Percentiles rank a stretch among this genome's conserved stretches.
Conservation (phyloP, 1,140 invertebrate species). For the Adoxophyes honmai region DNA sequence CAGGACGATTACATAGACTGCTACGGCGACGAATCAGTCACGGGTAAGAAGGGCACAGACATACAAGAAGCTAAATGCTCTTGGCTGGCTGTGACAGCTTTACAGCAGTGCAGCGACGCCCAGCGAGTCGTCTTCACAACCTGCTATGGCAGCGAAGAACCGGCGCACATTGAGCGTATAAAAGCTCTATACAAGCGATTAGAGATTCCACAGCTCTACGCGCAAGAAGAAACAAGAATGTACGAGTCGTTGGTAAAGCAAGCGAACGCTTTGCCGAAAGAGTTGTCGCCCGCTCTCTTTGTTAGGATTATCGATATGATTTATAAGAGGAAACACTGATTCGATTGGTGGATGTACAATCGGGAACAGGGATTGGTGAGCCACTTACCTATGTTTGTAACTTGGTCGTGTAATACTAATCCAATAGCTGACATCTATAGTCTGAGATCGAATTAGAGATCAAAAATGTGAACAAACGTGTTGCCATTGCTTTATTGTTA, state of each 20-base stretch:
- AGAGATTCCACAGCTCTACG: constrained; percentile 73
- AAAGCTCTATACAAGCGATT: constrained; percentile 88
- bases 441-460: no score
- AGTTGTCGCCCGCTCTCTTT: constrained; percentile 39
- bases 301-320: constrained; percentile 45
- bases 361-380: no score
- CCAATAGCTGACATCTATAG: no score
- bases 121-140: constrained; percentile 84
- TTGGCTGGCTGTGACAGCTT: constrained; percentile 90
- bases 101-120: constrained; percentile 81
- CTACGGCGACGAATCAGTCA: constrained; percentile 86
- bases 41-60: constrained; percentile 92
- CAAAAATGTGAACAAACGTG: no score
- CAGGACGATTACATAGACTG: constrained; percentile 93
- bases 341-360: no score
- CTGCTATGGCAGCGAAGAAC: constrained; percentile 84
- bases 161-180: constrained; percentile 82
- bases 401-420: no score
- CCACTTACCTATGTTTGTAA: no score
- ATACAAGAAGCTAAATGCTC: constrained; percentile 95
- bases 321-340: constrained; percentile 44
- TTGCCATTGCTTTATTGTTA: no score
- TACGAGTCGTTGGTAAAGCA: constrained; percentile 36
- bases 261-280: constrained; percentile 26
- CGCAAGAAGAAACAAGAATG: constrained; percentile 32